Evolutionary conservation across 2,113 vertebrate species (phyloP), one percentile per base, ranked within the genome.

Genomic region (Ondatra zibethicus): DNA sequence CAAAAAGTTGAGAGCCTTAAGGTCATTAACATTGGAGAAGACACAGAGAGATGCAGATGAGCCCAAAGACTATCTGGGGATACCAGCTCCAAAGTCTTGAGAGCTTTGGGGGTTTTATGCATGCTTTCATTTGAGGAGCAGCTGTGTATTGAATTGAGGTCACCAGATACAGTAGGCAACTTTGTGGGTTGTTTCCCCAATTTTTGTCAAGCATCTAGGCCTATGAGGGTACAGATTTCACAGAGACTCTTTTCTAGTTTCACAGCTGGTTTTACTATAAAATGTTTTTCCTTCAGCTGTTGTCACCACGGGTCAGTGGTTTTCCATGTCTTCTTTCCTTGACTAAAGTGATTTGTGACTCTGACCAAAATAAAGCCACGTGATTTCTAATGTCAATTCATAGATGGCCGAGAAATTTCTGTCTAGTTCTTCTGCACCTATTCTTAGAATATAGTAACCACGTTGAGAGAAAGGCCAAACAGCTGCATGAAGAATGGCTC

Each of bases 1-100:
- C 13, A 47, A 95, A 96, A 96, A 97, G 94, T 88, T 98, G 93
- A 97, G 72, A 94, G 92, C 29, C 78, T 97, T 87, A 25, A 93
- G 92, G 94, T 86, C 78, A 86, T 97, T 96, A 97, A 82, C n/a
- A 23, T 52, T 96, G 81, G 17, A 52, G 84, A 89, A 81, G 84
- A 88, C 63, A 86, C 85, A 94, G 81, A 96, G 84, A 95, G 95
- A 98, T 96, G 78, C 95, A 98, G 97, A 97, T 52, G 58, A 63
- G 61, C 58, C 78, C 96, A 61, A 90, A 93, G 63, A 68, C 93
- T 95, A 95, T 88, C 90, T 1, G 88, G 92, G 84, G 88, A 94
- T 1, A 2, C 33, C 25, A 68, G 73, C 85, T 78, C 96, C 77
- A 97, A 96, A 95, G 50, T 95, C 65, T 88, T 12, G 90, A 92